Conservation (phyloP, 2,113 vertebrate species). For the Laticauda laticaudata region DNA sequence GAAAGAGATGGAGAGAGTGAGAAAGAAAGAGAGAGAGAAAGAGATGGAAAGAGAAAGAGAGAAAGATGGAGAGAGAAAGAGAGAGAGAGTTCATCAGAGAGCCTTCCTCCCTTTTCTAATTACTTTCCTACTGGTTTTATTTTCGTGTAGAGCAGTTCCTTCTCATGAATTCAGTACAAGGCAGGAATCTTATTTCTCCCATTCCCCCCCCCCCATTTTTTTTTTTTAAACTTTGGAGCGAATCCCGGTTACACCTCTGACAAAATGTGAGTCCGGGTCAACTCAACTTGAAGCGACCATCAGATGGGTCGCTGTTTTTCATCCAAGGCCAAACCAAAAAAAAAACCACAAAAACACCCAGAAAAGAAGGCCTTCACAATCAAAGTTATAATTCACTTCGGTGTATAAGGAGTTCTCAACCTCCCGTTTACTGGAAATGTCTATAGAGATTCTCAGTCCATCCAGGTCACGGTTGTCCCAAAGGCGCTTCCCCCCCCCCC, state of each 20-base stretch:
- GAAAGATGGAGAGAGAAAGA: no score
- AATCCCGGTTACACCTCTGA: not conserved
- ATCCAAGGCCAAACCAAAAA: not conserved
- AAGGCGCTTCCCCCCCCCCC: no score
- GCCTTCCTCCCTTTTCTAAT: not conserved
- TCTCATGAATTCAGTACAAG: not conserved
- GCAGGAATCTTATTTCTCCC: not conserved
- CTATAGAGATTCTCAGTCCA: no score
- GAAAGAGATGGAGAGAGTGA: no score
- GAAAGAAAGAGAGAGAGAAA: no score
- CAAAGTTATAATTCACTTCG: not conserved
- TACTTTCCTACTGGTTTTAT: not conserved
- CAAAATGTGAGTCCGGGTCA: not conserved
- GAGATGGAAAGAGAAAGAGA: no score
- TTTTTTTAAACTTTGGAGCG: not conserved
- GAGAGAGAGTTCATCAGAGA: not conserved
- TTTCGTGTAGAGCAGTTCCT: not conserved
- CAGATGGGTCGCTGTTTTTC: not conserved
- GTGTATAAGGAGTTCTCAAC: not conserved
- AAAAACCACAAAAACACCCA: no score
- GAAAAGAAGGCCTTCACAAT: not conserved
- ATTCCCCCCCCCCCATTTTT: no score
- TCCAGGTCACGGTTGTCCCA: no score
- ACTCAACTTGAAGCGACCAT: not conserved
- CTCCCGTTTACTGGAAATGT: not conserved